Percentiles rank a stretch among this genome's conserved stretches.
Conservation (phyloP, 64 coral and sea anemone genomes). For the Trachythela sp. region DNA sequence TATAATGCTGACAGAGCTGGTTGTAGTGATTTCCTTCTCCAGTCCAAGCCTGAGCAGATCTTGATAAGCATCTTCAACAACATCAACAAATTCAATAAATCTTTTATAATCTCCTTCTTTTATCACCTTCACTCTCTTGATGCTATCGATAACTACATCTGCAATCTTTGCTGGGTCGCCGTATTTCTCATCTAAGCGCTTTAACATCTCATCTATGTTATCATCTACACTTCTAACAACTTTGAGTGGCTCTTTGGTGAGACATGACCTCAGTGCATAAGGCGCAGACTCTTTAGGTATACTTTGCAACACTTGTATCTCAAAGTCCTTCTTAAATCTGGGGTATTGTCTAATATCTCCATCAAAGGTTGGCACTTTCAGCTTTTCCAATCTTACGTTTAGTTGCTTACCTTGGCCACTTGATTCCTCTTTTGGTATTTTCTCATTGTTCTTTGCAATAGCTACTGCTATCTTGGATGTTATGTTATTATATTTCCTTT, state of each 20-base stretch:
- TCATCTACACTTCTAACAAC: too few relatives aligned
- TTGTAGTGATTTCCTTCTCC: too few relatives aligned
- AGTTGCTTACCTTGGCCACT: neutral
- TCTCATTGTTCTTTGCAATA: neutral
- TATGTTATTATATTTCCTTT: neutral
- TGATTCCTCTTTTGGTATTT: neutral
- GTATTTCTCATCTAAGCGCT: neutral
- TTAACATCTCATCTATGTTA: neutral
- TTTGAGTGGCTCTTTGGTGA: neutral
- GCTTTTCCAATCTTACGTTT: neutral
- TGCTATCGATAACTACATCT: neutral
- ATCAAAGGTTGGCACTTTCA: neutral
- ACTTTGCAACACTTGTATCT: neutral
- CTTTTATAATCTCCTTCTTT: constrained; percentile 41
- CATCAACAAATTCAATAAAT: neutral
- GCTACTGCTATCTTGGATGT: neutral
- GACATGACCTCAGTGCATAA: neutral
- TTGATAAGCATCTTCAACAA: too few relatives aligned
- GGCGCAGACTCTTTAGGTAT: neutral
- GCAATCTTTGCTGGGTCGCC: neutral
- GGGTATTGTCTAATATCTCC: neutral
- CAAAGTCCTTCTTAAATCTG: neutral
- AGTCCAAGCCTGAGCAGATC: too few relatives aligned
- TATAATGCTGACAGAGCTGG: too few relatives aligned
- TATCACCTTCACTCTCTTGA: neutral